Evolutionary conservation across 2,888 invertebrate genomes (phyloP).

Genomic region (Brachypalpus laphriformis): DNA sequence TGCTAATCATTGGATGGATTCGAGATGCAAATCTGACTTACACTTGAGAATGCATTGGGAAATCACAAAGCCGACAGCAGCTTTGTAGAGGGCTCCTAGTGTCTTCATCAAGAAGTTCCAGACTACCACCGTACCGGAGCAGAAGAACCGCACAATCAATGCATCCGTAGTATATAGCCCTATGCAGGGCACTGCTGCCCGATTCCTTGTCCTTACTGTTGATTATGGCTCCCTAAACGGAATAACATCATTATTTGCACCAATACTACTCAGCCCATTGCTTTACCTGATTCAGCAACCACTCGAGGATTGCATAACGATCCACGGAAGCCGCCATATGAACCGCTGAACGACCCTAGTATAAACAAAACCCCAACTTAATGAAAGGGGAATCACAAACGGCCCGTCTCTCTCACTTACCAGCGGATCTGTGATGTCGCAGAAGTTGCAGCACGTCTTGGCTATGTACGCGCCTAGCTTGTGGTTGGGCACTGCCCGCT

Average conservation of each 20-base stretch:
- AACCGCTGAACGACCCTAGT: slow-evolving; percentile 89
- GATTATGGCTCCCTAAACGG: slow-evolving; percentile 78
- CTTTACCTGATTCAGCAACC: slow-evolving; percentile 86
- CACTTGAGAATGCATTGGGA: slow-evolving; percentile 75
- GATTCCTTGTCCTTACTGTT: slow-evolving; percentile 82
- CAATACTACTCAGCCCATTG: not conserved
- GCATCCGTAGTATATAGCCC: slow-evolving; percentile 92
- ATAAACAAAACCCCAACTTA: slow-evolving; percentile 25
- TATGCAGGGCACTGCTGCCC: slow-evolving; percentile 90
- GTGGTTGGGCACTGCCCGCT: slow-evolving; percentile 85
- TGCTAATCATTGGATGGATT: not conserved
- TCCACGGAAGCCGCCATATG: slow-evolving; percentile 92
- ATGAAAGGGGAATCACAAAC: not conserved
- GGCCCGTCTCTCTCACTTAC: slow-evolving; percentile 81
- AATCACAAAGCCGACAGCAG: slow-evolving; percentile 82
- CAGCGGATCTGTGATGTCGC: slow-evolving; percentile 85
- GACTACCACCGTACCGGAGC: slow-evolving; percentile 85
- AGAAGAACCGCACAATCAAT: slow-evolving; percentile 89
- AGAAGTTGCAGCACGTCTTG: slow-evolving; percentile 86
- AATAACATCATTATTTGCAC: not conserved
- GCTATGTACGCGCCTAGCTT: slow-evolving; percentile 85
- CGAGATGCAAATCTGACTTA: slow-evolving; percentile 33
- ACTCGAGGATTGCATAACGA: slow-evolving; percentile 87
- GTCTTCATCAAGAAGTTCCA: slow-evolving; percentile 80
- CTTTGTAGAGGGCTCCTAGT: slow-evolving; percentile 79